Conservation (phyloP, 2,888 invertebrate species). For the Oligia fasciuncula region DNA sequence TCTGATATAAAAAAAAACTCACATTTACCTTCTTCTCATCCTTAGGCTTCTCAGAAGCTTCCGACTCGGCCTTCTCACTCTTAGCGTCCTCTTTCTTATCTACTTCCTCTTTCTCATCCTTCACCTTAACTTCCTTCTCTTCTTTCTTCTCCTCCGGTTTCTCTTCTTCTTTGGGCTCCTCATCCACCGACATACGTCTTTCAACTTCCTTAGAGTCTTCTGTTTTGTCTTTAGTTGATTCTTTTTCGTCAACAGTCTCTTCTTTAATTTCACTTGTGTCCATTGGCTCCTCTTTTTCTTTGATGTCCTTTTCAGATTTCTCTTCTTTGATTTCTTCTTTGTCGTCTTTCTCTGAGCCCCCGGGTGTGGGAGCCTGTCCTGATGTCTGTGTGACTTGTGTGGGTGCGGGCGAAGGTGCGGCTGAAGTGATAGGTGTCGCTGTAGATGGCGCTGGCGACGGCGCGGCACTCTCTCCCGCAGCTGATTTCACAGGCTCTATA, state of each 20-base stretch:
- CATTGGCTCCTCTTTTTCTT: constrained; percentile 81
- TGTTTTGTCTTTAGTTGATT: constrained; percentile 68
- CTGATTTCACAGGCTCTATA: constrained; percentile 92
- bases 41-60: constrained; percentile 87
- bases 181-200: constrained; percentile 84
- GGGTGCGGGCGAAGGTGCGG: constrained; percentile 84
- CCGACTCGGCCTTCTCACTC: constrained; percentile 86
- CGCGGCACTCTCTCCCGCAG: constrained; percentile 90
- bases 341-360: constrained; percentile 79
- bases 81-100: constrained; percentile 86
- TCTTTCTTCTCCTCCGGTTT: constrained; percentile 80
- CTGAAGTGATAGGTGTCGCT: constrained; percentile 86
- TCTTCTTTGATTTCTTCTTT: constrained; percentile 87
- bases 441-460: constrained; percentile 93
- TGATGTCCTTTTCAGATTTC: constrained; percentile 81
- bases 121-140: constrained; percentile 73
- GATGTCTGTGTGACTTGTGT: constrained; percentile 73
- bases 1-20: background rate
- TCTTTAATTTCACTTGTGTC: constrained; percentile 84
- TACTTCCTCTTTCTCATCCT: constrained; percentile 80
- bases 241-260: constrained; percentile 77
- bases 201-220: constrained; percentile 82
- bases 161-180: constrained; percentile 85
- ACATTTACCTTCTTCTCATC: constrained; percentile 79
- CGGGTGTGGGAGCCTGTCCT: constrained; percentile 77